phyloP scores from a whole-genome alignment of 1,140 invertebrate genomes.

The Spodoptera frugiperda region DNA sequence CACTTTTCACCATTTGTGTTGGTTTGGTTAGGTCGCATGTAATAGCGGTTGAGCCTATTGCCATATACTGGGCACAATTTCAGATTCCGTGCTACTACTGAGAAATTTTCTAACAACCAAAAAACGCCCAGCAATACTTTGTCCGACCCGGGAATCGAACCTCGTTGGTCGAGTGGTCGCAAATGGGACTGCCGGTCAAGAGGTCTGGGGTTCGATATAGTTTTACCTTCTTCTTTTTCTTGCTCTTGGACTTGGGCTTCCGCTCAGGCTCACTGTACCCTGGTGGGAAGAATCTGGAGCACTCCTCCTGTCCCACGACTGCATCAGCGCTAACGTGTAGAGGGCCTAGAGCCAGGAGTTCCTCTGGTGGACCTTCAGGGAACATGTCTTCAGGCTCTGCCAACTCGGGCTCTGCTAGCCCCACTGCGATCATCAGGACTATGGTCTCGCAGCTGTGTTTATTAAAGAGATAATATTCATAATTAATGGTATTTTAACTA shows the following conservation, averaged over 20 bases:
- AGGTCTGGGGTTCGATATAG: too few relatives aligned
- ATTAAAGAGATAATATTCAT: neutral
- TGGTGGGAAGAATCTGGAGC: constrained; percentile 87
- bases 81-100: too few relatives aligned
- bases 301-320: constrained; percentile 87
- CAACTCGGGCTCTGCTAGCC: constrained; percentile 79
- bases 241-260: constrained; percentile 73
- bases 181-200: too few relatives aligned
- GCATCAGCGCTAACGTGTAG: constrained; percentile 87
- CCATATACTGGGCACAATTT: too few relatives aligned
- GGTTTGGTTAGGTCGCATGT: too few relatives aligned
- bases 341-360: constrained; percentile 86
- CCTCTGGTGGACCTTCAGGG: constrained; percentile 63
- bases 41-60: too few relatives aligned
- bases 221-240: constrained; percentile 83
- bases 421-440: constrained; percentile 87
- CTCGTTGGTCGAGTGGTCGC: too few relatives aligned
- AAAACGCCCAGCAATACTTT: too few relatives aligned
- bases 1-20: too few relatives aligned
- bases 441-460: constrained; percentile 87
- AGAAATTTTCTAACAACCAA: too few relatives aligned
- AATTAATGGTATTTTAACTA: too few relatives aligned
- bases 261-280: constrained; percentile 84
- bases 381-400: constrained; percentile 60
- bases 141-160: too few relatives aligned